Base-by-base conservation (phyloP, 1,140 invertebrate genomes). In the Agraylea sexmaculata region DNA sequence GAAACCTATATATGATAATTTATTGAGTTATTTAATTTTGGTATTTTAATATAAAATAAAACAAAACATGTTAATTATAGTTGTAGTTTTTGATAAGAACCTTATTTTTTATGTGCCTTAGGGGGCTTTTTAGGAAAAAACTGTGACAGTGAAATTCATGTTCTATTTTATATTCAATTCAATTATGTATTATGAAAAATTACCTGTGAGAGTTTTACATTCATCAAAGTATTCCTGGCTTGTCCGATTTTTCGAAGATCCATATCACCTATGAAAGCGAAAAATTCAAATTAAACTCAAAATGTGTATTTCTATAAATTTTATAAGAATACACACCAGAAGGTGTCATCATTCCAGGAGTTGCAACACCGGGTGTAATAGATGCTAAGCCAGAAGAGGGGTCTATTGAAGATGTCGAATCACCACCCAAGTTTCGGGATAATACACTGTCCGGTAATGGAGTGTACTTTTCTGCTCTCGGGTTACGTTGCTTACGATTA, bases 171-270 rank as follows among this genome's bases (percentile, higher is more conserved):
- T 7, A 33, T 29, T 4, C 4, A 12, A 29, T 12, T 11, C 11
- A 29, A 12, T 11, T 34, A 4, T 34, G 21, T 33, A 22, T 20
- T 10, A 17, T 12, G 17, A 31, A 18, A 22, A 25, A 10, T 41
- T 49, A 61, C 86, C 69, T 99, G 95, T 34, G 88, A 98, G 4
- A 99, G 62, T 66, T 96, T 95, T 1, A 99, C 95, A 57, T 95
- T 94, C 95, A 99, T 99, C 2, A 99, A 65, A n/a, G 92, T 95
- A 61, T 97, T 99, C 61, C 94, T 76, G 1, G 96, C 96, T 70
- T 99, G 92, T 22, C 96, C 96, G 58, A 99, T 99, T 72, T 97
- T 98, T 46, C 93, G 72, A 49, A 99, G 77, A 74, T 99, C 96
- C 56, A 99, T 77, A 60, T 99, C 93, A 19, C 88, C 87, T 45